These are phyloP conservation scores for Ephydatia muelleri DNA, from an alignment of 37 sponge, comb jelly and placozoan genomes.

Conservation along the genomic window DNA sequence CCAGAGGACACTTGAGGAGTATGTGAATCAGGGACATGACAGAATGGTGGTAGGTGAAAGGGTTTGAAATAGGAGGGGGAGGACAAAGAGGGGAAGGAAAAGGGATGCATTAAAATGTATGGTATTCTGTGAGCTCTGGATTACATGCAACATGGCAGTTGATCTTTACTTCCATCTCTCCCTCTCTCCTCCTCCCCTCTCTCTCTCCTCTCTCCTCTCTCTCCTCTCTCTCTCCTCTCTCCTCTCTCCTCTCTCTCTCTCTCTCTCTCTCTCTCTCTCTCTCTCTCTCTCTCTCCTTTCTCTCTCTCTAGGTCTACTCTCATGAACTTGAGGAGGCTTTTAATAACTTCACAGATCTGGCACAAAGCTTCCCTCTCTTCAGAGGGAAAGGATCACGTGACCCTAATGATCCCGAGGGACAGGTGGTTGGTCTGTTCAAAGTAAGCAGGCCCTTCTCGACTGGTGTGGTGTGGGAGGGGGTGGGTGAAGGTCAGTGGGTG, in stretches of 20 bases:
- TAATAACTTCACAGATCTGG: slow-evolving; percentile 83
- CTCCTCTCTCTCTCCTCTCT: no score
- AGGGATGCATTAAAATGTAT: no score
- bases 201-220: background rate
- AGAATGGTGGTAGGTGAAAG: slow-evolving; percentile 56
- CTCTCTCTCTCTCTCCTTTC: no score
- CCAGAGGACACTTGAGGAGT: slow-evolving; percentile 53
- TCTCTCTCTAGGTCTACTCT: slow-evolving; percentile 48
- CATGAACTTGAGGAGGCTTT: slow-evolving; percentile 78
- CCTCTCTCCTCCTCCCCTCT: slow-evolving; percentile 11
- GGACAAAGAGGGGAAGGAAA: no score
- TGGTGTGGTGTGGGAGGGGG: background rate
- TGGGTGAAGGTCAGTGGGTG: background rate
- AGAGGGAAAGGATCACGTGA: slow-evolving; percentile 91
- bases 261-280: background rate
- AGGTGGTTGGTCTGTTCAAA: slow-evolving; percentile 84
- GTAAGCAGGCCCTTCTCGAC: slow-evolving; percentile 11
- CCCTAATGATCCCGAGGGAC: slow-evolving; percentile 69
- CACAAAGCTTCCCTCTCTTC: slow-evolving; percentile 83
- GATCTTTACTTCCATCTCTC: no score
- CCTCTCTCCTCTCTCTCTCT: background rate
- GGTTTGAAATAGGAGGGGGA: background rate
- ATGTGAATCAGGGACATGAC: slow-evolving; percentile 78
- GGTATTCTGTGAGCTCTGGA: background rate
- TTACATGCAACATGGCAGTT: background rate